phyloP scores from a whole-genome alignment of 2,113 vertebrate genomes.

The Pygoscelis adeliae region DNA sequence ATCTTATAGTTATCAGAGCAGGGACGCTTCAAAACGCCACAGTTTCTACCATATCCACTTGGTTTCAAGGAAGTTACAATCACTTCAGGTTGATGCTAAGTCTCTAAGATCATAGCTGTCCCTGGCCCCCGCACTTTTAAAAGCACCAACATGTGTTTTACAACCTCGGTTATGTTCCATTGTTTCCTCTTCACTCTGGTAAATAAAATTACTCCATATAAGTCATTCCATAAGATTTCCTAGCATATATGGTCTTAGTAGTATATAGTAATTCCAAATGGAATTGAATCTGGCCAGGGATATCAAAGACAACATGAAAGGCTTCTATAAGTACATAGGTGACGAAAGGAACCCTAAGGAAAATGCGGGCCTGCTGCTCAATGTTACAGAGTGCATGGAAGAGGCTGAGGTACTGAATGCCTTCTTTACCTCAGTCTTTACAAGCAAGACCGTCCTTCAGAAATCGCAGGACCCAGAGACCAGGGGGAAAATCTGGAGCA shows the following conservation, averaged over 20 bases:
- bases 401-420: not conserved
- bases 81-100: not conserved
- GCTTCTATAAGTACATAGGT: not conserved
- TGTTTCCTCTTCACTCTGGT: not conserved
- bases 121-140: not conserved
- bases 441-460: not conserved
- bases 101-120: not conserved
- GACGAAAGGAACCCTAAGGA: not conserved
- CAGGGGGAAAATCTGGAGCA: not conserved
- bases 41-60: not conserved
- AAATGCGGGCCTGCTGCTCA: not conserved
- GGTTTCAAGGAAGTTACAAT: not conserved
- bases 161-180: not conserved
- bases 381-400: fast-evolving
- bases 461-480: not conserved
- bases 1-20: not conserved
- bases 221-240: not conserved
- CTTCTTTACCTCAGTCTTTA: not conserved
- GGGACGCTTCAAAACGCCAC: not conserved
- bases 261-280: not conserved
- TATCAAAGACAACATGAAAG: not conserved
- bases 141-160: not conserved
- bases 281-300: not conserved
- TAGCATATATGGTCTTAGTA: not conserved
- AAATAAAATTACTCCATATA: slow-evolving; percentile 15